Conservation (phyloP, 2,113 vertebrate species). For the Phocoena phocoena region DNA sequence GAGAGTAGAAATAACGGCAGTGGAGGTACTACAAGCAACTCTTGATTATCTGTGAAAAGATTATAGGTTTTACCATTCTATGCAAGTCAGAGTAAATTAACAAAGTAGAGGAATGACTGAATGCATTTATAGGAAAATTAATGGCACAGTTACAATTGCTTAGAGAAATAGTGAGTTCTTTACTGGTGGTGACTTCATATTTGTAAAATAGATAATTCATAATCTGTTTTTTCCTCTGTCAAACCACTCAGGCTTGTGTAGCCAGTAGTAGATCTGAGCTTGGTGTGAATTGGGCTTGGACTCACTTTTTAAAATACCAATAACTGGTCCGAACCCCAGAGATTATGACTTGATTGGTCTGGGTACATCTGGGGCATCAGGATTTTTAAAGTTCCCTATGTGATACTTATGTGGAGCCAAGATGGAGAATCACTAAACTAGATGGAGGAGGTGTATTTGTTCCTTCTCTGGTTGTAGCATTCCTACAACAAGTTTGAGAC, state of each 20-base stretch:
- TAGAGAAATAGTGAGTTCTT: not conserved
- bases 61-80: not conserved
- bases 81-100: conserved; percentile 23
- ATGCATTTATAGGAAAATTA: conserved; percentile 47
- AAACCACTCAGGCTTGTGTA: not conserved
- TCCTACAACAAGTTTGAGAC: not conserved
- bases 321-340: not conserved
- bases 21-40: not conserved
- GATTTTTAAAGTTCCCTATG: not conserved
- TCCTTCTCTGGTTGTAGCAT: not conserved
- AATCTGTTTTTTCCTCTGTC: not conserved
- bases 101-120: conserved; percentile 20
- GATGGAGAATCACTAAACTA: not conserved
- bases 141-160: not conserved
- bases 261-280: not conserved
- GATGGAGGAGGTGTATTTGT: not conserved
- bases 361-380: not conserved
- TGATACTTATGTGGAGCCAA: not conserved
- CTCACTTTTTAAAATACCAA: not conserved
- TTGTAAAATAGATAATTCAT: conserved; percentile 1
- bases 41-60: conserved; percentile 44
- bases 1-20: not conserved
- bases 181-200: not conserved
- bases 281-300: not conserved
- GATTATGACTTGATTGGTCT: not conserved